Base-by-base conservation (phyloP, 35 echinoderm and acorn worm genomes). In the Ophiothrix spiculata region DNA sequence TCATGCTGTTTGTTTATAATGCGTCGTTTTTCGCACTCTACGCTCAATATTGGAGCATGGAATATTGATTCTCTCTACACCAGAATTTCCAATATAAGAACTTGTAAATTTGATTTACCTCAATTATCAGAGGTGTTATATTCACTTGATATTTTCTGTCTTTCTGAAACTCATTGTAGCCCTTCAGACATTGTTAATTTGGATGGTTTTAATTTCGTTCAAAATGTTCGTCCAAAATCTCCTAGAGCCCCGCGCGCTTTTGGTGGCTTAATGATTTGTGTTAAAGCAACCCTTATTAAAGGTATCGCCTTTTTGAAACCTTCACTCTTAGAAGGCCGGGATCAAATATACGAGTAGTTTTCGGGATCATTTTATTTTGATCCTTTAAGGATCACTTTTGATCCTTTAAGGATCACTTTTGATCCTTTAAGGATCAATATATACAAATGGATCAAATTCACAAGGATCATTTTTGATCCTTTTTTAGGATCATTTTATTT, bases 31-130 rank as follows among this genome's bases (percentile, higher is more conserved):
- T 69, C 29, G 29, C 60, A 69, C 29, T 69, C 60, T 25, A 69
- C 60, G 4, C 60, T 69, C 4, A 69, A 69, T 69, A 69, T 12
- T 69, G 60, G 60, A 69, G 60, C 60, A 69, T 69, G 60, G 60
- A 69, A 69, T 49, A 49, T n/a, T 69, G 60, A 69, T 69, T 69
- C 60, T n/a, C 60, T 69, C 8, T 25, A 69, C 60, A 69, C 60
- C 23, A 15, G 60, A 10, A n/a, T 69, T 69, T 69, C 60, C 29
- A 69, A 69, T 69, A 69, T n/a, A n/a, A 69, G 60, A 25, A 69
- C 42, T 69, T 69, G 60, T 69, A 69, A 69, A 28, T 69, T 69
- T 49, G 60, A 69, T 69, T n/a, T 69, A 69, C 60, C 60, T 25
- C 60, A 69, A 25, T 6, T 69, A 12, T 69, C 4, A 4, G 25